These are phyloP conservation scores for Drosophila nigritarsus DNA, from an alignment of 2,888 invertebrate species.

Conservation along the genomic window DNA sequence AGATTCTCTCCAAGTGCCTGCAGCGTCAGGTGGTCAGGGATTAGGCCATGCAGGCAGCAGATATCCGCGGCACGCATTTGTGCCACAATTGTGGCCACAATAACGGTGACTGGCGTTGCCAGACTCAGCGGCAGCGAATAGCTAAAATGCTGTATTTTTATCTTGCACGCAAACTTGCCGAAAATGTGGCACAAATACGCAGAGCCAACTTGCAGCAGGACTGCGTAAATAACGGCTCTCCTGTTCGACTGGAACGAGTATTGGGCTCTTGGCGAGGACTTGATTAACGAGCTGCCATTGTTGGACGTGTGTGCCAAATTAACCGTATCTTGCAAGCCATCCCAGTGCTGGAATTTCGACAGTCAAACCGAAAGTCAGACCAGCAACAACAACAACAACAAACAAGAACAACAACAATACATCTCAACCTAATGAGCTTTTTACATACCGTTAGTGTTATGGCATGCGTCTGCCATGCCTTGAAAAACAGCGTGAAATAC, in stretches of 20 bases:
- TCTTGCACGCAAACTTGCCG: constrained; percentile 94
- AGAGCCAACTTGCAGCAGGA: constrained; percentile 88
- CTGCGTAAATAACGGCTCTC: constrained; percentile 86
- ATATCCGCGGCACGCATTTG: constrained; percentile 88
- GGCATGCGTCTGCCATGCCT: constrained; percentile 86
- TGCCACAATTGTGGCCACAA: constrained; percentile 89
- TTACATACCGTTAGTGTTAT: constrained; percentile 86
- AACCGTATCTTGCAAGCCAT: constrained; percentile 30
- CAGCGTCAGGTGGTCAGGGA: constrained; percentile 95
- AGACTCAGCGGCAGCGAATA: constrained; percentile 93
- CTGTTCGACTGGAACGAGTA: constrained; percentile 73
- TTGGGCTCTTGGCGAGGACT: constrained; percentile 36
- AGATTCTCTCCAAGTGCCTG: constrained; percentile 89
- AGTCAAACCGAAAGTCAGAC: constrained; percentile 4
- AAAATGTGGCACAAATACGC: constrained; percentile 89
- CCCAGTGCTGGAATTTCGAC: constrained; percentile 43
- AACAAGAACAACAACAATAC: neutral
- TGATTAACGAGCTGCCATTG: constrained; percentile 43
- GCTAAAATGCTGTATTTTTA: constrained; percentile 94
- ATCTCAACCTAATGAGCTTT: constrained; percentile 5
- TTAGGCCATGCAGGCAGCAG: constrained; percentile 88
- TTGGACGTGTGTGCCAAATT: constrained; percentile 39
- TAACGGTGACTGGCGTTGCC: constrained; percentile 90
- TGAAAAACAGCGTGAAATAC: constrained; percentile 85
- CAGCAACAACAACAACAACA: neutral